Percentiles rank a stretch among this genome's conserved stretches.
Evolutionary conservation across 2,888 invertebrate genomes (phyloP).

Genomic region (Sycophila texana): DNA sequence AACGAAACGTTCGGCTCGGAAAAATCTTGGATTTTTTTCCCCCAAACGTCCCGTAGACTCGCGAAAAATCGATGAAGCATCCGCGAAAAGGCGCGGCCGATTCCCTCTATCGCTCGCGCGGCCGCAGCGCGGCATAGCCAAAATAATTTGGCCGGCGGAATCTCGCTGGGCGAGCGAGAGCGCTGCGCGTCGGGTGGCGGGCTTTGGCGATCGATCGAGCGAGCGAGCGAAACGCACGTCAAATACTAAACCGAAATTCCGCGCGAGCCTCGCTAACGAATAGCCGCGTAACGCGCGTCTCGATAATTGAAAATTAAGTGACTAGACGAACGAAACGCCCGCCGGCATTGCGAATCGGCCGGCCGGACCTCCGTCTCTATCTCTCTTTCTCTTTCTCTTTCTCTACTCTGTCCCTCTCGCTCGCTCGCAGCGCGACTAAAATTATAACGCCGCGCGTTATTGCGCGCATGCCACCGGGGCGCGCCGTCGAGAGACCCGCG

Average conservation of each 20-base stretch:
- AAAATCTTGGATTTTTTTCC: no score
- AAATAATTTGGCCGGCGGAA: slow-evolving; percentile 38
- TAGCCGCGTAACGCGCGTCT: slow-evolving; percentile 59
- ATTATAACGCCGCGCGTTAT: slow-evolving; percentile 41
- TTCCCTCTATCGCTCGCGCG: not conserved
- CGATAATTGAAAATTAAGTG: slow-evolving; percentile 64
- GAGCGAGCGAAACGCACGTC: slow-evolving; percentile 61
- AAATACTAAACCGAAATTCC: slow-evolving; percentile 62
- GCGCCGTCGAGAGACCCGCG: not conserved
- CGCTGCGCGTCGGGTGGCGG: not conserved
- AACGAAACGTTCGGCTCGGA: no score
- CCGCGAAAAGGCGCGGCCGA: no score
- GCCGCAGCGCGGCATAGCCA: slow-evolving; percentile 16
- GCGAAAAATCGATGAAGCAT: not conserved
- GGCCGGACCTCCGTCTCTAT: not conserved
- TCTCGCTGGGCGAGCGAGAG: slow-evolving; percentile 1
- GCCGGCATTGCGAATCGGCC: slow-evolving; percentile 27
- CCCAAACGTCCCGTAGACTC: no score
- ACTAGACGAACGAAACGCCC: slow-evolving; percentile 60
- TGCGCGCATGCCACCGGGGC: not conserved
- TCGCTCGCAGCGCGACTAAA: slow-evolving; percentile 25
- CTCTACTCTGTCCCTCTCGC: no score
- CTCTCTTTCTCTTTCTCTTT: no score
- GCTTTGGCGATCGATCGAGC: slow-evolving; percentile 48
- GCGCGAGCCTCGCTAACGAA: slow-evolving; percentile 62